Base-by-base conservation (phyloP, 2,113 vertebrate species). In the Vanacampus margaritifer region DNA sequence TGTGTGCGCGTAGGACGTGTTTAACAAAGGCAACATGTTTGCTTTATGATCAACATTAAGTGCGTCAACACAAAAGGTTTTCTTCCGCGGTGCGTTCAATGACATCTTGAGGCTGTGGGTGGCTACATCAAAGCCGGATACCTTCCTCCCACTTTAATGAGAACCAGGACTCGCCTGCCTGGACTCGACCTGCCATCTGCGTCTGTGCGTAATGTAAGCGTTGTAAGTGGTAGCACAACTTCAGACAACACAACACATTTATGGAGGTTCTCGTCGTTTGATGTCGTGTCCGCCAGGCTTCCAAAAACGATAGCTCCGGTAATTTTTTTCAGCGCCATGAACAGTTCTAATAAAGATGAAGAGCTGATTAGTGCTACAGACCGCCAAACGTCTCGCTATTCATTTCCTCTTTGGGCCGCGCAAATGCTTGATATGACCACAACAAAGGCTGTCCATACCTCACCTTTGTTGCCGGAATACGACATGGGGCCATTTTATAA, bases 11-110 rank as follows among this genome's bases (percentile, higher is more conserved):
- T 41, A 43, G 83, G 81, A 87, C 84, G 85, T 87, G 82, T 83
- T 87, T 88, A 90, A 91, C 88, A 89, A 90, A 91, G 83, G 69
- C 87, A 91, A 90, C 88, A 91, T 91, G 88, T 89, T 91, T 88
- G 82, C 85, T 90, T 89, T 89, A 86, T 90, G 89, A 86, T 89
- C 80, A 75, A 72, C 85, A 82, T 88, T 85, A 87, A 85, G 76
- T 81, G 79, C 69, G 60, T 83, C 89, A 86, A 90, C 86, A 88
- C 83, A 88, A 79, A 88, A 87, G 75, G 84, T 89, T 91, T 90
- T 79, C 86, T 89, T 62, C 13, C 23, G 23, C 86, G 88, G 86
- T 89, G 81, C 81, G 71, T 85, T 90, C 82, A 86, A 75, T 91
- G 89, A 91, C 90, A 91, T 86, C 72, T 83, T 78, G 81, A 87